Evolutionary conservation across 2,888 invertebrate species (phyloP).

Genomic region (Pterostichus niger): DNA sequence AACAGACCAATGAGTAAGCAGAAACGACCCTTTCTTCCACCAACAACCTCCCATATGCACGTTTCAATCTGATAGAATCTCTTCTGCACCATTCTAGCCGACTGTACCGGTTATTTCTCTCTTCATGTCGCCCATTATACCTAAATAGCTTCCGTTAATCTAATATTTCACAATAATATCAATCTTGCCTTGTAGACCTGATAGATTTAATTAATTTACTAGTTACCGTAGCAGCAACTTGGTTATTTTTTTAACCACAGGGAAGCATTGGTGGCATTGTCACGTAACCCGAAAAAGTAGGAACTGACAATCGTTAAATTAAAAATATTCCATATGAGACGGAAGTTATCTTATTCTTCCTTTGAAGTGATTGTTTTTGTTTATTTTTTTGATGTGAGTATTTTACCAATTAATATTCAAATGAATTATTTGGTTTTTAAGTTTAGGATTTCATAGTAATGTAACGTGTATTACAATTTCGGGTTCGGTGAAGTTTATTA

Average conservation of each 20-base stretch:
- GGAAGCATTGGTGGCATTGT: not conserved
- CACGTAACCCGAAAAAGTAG: conserved; percentile 2
- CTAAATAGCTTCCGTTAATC: conserved; percentile 63
- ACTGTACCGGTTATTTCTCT: conserved; percentile 22
- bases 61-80: not conserved
- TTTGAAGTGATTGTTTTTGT: too few relatives aligned
- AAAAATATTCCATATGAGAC: not conserved
- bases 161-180: conserved; percentile 58
- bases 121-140: conserved; percentile 51
- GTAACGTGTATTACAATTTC: too few relatives aligned
- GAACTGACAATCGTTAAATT: conserved; percentile 10
- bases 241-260: conserved; percentile 31
- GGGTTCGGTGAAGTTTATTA: too few relatives aligned
- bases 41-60: not conserved
- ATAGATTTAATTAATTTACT: conserved; percentile 45
- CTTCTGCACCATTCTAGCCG: not conserved
- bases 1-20: conserved; percentile 59
- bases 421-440: too few relatives aligned
- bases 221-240: not conserved
- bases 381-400: not conserved
- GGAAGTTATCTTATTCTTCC: not conserved
- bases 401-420: not conserved
- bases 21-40: conserved; percentile 41
- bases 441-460: conserved; percentile 7
- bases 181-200: conserved; percentile 29